Evolutionary conservation across 2,797 vertebrate species (phyloP), one percentile per base, ranked within the genome.

Genomic region (Cuculus canorus): DNA sequence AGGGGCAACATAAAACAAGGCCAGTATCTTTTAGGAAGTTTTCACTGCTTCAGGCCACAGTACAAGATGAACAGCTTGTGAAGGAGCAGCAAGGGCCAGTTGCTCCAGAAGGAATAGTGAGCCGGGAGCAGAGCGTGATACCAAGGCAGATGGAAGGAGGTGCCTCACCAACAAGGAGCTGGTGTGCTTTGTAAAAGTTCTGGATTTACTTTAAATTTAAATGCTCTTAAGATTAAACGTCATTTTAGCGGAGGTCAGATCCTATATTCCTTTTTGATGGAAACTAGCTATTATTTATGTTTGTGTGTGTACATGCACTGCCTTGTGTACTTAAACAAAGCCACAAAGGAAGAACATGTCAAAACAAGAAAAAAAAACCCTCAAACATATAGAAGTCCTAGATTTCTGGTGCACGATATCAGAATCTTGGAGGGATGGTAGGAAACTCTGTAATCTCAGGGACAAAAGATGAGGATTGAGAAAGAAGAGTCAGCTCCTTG

Each of bases 71-170:
- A 28, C 22, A 47, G 32, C 10, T 76, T 24, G 22, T 48, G 33
- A 28, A 17, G 17, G 25, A 87, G 22, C 13, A 33, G 11, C 3
- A 3, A 47, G 18, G 21, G 12, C 17, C 4, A 4, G 28, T 28
- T 18, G 17, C 15, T 61, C 33, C 0, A 0, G 41, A 41, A 52
- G 14, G 30, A 30, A 13, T 35, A 35, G 19, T 33, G 39, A 78
- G 24, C 8, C 0, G 0, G 18, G 43, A 71, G 27, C 27, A 69
- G 10, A 68, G 39, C 1, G 0, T 64, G 24, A 14, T 57, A 30
- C 7, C 64, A 77, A 43, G 27, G 30, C n/a, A 47, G 30, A 25
- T 61, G 25, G 18, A 39, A 89, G 17, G 17, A 37, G 25, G 8
- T 39, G 11, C 19, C 22, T 56, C 28, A 45, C 24, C 35, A 52